Conservation (phyloP, 2,888 invertebrate genomes). For the Aphelenchoides bicaudatus region DNA sequence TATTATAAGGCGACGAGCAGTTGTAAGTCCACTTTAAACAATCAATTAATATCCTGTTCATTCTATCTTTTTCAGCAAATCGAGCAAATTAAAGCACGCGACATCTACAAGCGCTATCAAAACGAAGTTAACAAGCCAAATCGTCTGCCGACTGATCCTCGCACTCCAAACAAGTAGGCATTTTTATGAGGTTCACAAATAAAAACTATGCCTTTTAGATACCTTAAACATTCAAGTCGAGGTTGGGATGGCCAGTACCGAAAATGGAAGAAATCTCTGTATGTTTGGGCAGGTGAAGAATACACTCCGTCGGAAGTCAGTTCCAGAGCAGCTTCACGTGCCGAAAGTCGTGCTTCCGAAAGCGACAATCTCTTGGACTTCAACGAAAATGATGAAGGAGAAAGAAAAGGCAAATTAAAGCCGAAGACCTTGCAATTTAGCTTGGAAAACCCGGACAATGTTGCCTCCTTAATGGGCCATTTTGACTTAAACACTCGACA, state of each 20-base stretch:
- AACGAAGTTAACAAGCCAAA: conserved; percentile 38
- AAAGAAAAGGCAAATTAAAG: neutral
- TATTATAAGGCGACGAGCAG: conserved; percentile 40
- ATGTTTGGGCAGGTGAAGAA: conserved; percentile 54
- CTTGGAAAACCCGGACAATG: conserved; percentile 42
- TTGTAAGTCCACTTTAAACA: neutral
- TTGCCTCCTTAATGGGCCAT: conserved; percentile 55
- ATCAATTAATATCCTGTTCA: neutral
- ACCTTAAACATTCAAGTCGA: conserved; percentile 79
- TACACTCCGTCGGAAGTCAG: conserved; percentile 51
- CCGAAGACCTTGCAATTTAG: conserved; percentile 4
- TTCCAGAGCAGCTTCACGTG: conserved; percentile 30
- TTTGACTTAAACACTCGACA: conserved; percentile 52
- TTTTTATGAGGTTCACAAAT: too few relatives aligned
- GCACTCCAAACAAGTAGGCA: conserved; percentile 87
- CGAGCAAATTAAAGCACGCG: conserved; percentile 52
- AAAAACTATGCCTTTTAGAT: too few relatives aligned
- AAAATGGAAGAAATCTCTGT: conserved; percentile 52
- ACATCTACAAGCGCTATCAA: conserved; percentile 46
- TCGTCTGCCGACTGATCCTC: conserved; percentile 69
- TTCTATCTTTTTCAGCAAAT: conserved; percentile 41
- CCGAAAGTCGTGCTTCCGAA: conserved; percentile 25
- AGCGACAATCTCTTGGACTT: conserved; percentile 24
- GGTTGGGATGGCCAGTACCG: conserved; percentile 78
- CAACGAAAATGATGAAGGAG: conserved; percentile 15